Evolutionary conservation across 2,113 vertebrate species (phyloP).

Genomic region (Fregetta grallaria): DNA sequence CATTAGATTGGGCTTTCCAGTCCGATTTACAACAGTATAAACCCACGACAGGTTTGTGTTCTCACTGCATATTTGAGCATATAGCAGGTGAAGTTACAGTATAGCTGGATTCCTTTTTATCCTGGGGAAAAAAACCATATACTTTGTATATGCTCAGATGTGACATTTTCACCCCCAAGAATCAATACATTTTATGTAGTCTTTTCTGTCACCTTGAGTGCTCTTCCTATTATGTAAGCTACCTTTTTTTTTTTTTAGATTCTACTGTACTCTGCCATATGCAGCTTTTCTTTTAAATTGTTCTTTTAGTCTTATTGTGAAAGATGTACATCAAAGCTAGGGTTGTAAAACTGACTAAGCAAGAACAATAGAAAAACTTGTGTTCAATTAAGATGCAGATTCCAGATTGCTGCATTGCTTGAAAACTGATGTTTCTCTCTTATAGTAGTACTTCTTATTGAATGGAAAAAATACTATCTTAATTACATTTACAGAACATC

Average conservation of each 20-base stretch:
- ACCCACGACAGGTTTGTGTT: neutral
- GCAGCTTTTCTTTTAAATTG: neutral
- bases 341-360: constrained; percentile 20
- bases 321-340: neutral
- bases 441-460: neutral
- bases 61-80: neutral
- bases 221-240: neutral
- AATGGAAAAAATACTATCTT: constrained; percentile 8
- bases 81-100: neutral
- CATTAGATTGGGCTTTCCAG: neutral
- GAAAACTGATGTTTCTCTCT: constrained; percentile 19
- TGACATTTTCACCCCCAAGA: neutral
- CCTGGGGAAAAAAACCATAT: neutral
- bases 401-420: neutral
- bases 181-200: neutral
- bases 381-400: constrained; percentile 30
- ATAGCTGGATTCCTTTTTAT: neutral
- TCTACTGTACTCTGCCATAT: neutral
- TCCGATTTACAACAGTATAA: neutral
- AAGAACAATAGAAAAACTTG: constrained; percentile 12
- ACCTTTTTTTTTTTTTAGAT: neutral
- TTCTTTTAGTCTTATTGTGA: neutral
- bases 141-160: neutral
- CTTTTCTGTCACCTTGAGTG: neutral
- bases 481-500: constrained; percentile 33